Evolutionary conservation across 1,140 invertebrate genomes (phyloP).

Genomic region (Dendrolimus punctatus): DNA sequence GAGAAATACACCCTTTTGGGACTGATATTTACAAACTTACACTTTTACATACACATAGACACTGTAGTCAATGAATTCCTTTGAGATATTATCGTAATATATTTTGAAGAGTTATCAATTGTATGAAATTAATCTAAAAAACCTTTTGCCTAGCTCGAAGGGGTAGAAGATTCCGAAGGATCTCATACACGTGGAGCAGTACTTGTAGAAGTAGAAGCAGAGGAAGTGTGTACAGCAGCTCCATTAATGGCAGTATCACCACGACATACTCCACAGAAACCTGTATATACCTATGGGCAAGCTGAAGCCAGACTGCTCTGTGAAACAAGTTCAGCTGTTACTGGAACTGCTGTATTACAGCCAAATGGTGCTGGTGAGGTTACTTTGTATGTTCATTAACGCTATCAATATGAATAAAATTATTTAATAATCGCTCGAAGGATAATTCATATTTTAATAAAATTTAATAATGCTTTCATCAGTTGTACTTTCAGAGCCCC

Average conservation of each 20-base stretch:
- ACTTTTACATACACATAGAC: no score
- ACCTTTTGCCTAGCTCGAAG: conserved; percentile 33
- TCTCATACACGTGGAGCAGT: conserved; percentile 70
- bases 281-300: conserved; percentile 77
- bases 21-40: no score
- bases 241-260: conserved; percentile 76
- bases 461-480: conserved; percentile 14
- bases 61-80: no score
- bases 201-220: conserved; percentile 80
- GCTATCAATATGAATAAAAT: no score
- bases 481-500: conserved; percentile 47
- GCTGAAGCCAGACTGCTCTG: conserved; percentile 62
- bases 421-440: background rate
- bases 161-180: conserved; percentile 70
- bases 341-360: conserved; percentile 50
- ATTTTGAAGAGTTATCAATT: no score
- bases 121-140: no score
- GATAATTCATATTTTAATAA: background rate
- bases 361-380: conserved; percentile 46
- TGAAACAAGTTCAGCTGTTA: conserved; percentile 52
- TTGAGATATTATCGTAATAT: no score
- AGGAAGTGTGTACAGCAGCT: conserved; percentile 77
- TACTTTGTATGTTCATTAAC: background rate
- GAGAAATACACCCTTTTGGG: no score
- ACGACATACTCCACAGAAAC: conserved; percentile 75